These are phyloP conservation scores for Octomys mimax DNA, from an alignment of 2,797 vertebrate genomes.

Conservation along the genomic window DNA sequence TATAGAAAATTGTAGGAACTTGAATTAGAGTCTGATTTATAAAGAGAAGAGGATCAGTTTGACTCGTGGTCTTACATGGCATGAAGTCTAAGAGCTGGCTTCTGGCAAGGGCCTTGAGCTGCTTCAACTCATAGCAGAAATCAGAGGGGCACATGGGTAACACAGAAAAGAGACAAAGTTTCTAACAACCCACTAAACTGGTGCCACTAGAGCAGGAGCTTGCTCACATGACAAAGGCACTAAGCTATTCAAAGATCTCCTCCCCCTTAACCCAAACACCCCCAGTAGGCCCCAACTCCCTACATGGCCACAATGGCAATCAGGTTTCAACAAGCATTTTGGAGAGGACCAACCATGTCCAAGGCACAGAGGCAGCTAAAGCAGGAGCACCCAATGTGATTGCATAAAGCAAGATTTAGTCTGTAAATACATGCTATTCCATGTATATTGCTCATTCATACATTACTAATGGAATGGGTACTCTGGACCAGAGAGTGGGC, in stretches of 20 bases:
- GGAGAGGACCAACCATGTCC: not conserved
- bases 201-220: not conserved
- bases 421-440: slow-evolving; percentile 2
- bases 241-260: not conserved
- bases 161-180: not conserved
- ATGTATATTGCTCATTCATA: not conserved
- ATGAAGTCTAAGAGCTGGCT: not conserved
- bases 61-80: not conserved
- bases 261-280: not conserved
- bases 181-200: not conserved
- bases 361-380: not conserved
- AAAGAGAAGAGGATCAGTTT: not conserved
- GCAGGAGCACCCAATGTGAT: not conserved
- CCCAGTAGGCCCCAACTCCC: not conserved
- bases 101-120: not conserved
- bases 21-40: not conserved
- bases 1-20: not conserved
- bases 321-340: not conserved
- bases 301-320: not conserved
- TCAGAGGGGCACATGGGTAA: not conserved
- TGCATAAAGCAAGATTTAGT: slow-evolving; percentile 1
- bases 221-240: not conserved
- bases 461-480: not conserved
- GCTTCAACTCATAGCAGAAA: not conserved
- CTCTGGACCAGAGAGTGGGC: not conserved